Evolutionary conservation across 2,888 invertebrate species (phyloP), one percentile per base, ranked within the genome.

Genomic region (Melikaiella ostensackeni): DNA sequence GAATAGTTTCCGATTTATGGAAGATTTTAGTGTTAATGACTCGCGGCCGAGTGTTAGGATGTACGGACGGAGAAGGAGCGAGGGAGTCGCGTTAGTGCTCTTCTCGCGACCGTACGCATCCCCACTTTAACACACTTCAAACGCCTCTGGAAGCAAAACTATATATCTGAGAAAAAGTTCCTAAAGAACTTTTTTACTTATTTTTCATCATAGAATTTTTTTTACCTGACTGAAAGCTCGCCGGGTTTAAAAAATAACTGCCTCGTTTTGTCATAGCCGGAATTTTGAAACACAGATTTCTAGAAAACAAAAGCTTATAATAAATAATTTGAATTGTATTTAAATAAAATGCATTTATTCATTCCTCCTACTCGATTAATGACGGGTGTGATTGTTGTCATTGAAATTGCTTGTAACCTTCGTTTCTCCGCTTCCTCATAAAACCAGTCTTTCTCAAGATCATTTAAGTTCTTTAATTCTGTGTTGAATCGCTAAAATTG

Each of bases 381-480:
- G 30, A 9, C n/a, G 5, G 70, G 46, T n/a, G n/a, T 33, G 1
- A 19, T 9, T 70, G 70, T 27, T 19, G 66, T 46, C 5, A 46
- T 33, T 30, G n/a, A 30, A 16, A 70, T 27, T n/a, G 46, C 9
- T 46, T 50, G 50, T 13, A 30, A 30, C n/a, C 19, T 70, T 46
- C 70, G n/a, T n/a, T 70, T 70, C 46, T 46, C 70, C 27, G n/a
- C 70, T 50, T 70, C 50, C 30, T 70, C 50, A 42, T 46, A 70
- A 33, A 70, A 50, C 50, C 27, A 70, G 7, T 70, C 70, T 30
- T n/a, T 70, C 30, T 70, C 70, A 46, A 70, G 46, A 16, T 70
- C 70, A 30, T n/a, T 46, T n/a, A 70, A 50, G 27, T 50, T 70
- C 27, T 50, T 70, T 9, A 30, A 19, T 50, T 30, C 46, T n/a